Percentiles rank a stretch among this genome's conserved stretches.
These are phyloP conservation scores for Sipha maydis DNA, from an alignment of 2,888 invertebrate species.

Conservation along the genomic window DNA sequence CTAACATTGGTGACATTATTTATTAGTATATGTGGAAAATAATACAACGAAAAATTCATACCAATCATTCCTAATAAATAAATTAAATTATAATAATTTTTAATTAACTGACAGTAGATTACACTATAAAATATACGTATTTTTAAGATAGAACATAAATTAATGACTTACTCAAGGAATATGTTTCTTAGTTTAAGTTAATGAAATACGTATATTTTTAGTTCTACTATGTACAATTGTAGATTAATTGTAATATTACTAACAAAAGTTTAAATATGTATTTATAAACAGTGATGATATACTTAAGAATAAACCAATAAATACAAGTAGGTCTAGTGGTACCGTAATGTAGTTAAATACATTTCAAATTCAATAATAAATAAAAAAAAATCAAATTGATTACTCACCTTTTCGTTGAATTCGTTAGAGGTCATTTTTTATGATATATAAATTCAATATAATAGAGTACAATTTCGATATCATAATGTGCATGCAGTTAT, in stretches of 20 bases:
- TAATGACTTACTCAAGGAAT: too few relatives aligned
- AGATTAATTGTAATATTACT: too few relatives aligned
- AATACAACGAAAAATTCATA: not conserved
- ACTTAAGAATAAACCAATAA: not conserved
- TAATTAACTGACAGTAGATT: too few relatives aligned
- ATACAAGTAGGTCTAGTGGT: not conserved
- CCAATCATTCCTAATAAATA: not conserved
- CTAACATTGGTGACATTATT: not conserved
- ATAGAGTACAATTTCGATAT: not conserved
- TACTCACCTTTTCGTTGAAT: not conserved
- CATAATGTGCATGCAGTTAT: not conserved
- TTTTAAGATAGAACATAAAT: too few relatives aligned
- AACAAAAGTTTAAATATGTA: too few relatives aligned
- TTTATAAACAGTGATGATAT: not conserved
- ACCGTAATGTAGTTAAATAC: not conserved
- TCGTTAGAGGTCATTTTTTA: slow-evolving; percentile 26
- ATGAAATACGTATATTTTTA: too few relatives aligned
- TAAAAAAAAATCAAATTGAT: not conserved
- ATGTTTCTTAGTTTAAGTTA: too few relatives aligned
- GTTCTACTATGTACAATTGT: too few relatives aligned
- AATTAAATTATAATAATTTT: too few relatives aligned
- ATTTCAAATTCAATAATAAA: not conserved
- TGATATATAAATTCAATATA: not conserved
- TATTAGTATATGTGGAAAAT: not conserved
- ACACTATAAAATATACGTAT: too few relatives aligned